phyloP scores from a whole-genome alignment of 2,888 invertebrate genomes.

The Drosophila birchii region DNA sequence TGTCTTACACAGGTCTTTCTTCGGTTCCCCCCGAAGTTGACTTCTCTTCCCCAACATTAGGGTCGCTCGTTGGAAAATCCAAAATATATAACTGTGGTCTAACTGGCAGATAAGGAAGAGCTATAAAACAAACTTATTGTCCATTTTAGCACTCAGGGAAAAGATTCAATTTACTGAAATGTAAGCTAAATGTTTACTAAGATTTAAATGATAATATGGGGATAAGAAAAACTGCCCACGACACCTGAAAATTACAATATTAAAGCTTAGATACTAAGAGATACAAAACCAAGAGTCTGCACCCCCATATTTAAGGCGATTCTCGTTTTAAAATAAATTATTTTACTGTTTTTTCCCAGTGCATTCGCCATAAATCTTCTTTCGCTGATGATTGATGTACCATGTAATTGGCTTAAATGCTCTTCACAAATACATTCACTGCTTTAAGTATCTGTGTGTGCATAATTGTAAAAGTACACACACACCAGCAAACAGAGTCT shows the following conservation, averaged over 20 bases:
- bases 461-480: slow-evolving; percentile 10
- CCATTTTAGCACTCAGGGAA: slow-evolving; percentile 2
- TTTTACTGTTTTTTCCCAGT: slow-evolving; percentile 10
- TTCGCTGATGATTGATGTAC: slow-evolving; percentile 67
- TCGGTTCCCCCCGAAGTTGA: slow-evolving; percentile 3
- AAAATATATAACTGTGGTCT: slow-evolving; percentile 20
- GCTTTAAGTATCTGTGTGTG: slow-evolving; percentile 25
- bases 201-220: not conserved
- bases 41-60: slow-evolving; percentile 5
- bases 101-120: slow-evolving; percentile 29
- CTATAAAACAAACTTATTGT: slow-evolving; percentile 6
- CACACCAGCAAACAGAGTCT: not conserved
- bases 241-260: not conserved
- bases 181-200: not conserved
- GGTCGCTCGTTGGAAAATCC: slow-evolving; percentile 3
- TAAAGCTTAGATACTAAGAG: not conserved
- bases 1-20: slow-evolving; percentile 13
- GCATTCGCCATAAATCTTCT: slow-evolving; percentile 30
- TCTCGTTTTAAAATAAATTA: no score
- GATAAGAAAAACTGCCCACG: not conserved
- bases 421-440: slow-evolving; percentile 27
- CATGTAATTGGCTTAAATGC: slow-evolving; percentile 74
- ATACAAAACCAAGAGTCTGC: not conserved
- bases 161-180: not conserved
- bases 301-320: no score